Percentiles rank a stretch among this genome's conserved stretches.
Evolutionary conservation across 2,888 invertebrate genomes (phyloP).

Genomic region (Epinotia brunnichana): DNA sequence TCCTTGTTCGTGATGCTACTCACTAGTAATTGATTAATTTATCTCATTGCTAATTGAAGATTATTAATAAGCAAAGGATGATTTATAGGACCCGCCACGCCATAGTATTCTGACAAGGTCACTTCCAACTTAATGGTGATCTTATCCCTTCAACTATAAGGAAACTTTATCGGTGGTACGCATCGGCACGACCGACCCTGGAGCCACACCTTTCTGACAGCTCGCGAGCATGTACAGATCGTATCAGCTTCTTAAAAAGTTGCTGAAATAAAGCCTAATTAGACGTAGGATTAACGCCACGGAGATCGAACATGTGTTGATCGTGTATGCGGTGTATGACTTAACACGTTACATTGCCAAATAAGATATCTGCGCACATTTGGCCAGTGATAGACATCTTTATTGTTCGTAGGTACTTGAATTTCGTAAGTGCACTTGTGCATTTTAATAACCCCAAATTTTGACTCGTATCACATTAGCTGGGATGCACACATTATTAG

Average conservation of each 20-base stretch:
- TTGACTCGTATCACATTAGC: constrained; percentile 20
- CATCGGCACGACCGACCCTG: constrained; percentile 54
- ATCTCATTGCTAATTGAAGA: background rate
- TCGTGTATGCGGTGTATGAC: constrained; percentile 20
- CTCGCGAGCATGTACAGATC: constrained; percentile 55
- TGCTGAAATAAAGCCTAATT: constrained; percentile 36
- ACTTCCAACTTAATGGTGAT: constrained; percentile 34
- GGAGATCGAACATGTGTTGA: constrained; percentile 22
- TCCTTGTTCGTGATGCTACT: background rate
- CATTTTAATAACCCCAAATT: constrained; percentile 29
- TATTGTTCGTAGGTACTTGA: constrained; percentile 16
- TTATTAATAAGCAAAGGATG: background rate
- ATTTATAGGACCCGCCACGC: constrained; percentile 7
- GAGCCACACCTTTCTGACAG: constrained; percentile 60
- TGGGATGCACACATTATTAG: background rate
- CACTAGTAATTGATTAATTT: background rate
- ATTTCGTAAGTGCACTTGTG: constrained; percentile 23
- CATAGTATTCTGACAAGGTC: constrained; percentile 3
- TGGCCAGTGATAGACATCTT: constrained; percentile 21
- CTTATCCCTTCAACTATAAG: constrained; percentile 36
- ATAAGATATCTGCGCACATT: background rate
- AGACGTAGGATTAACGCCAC: constrained; percentile 8
- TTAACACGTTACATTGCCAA: constrained; percentile 18
- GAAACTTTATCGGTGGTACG: constrained; percentile 20
- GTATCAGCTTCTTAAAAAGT: constrained; percentile 50